phyloP scores from a whole-genome alignment of 2,888 invertebrate genomes.

The Xylophagus ater region DNA sequence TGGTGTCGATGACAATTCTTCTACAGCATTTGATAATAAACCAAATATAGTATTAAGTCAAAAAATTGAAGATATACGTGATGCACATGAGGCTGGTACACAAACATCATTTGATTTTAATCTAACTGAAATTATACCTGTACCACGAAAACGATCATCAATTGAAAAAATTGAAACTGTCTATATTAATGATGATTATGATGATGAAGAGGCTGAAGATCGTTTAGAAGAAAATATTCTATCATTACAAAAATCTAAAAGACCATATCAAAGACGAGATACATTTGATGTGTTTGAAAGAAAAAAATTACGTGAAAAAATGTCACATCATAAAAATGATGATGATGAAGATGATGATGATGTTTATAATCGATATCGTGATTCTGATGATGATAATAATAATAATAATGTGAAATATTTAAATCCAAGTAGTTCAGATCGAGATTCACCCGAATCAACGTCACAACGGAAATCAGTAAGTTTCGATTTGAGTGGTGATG shows the following conservation, averaged over 20 bases:
- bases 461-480: conserved; percentile 40
- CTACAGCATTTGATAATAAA: conserved; percentile 7
- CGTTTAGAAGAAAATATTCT: not conserved
- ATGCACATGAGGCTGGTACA: conserved; percentile 8
- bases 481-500: conserved; percentile 38
- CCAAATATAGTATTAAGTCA: not conserved
- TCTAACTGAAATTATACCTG: conserved; percentile 1
- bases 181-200: conserved; percentile 13
- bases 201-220: conserved; percentile 9
- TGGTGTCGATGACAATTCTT: conserved; percentile 7
- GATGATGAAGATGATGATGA: not conserved
- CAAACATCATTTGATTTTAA: conserved; percentile 2
- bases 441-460: conserved; percentile 20
- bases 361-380: not conserved
- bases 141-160: conserved; percentile 7
- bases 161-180: conserved; percentile 12
- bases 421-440: conserved; percentile 26
- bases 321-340: too few relatives aligned
- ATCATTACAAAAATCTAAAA: not conserved
- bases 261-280: conserved; percentile 4
- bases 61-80: not conserved
- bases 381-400: conserved; percentile 31
- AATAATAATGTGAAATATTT: conserved; percentile 16
- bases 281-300: conserved; percentile 9
- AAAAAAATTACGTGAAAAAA: too few relatives aligned